Conservation (phyloP, 2,113 vertebrate species). For the Charadrius vociferus region DNA sequence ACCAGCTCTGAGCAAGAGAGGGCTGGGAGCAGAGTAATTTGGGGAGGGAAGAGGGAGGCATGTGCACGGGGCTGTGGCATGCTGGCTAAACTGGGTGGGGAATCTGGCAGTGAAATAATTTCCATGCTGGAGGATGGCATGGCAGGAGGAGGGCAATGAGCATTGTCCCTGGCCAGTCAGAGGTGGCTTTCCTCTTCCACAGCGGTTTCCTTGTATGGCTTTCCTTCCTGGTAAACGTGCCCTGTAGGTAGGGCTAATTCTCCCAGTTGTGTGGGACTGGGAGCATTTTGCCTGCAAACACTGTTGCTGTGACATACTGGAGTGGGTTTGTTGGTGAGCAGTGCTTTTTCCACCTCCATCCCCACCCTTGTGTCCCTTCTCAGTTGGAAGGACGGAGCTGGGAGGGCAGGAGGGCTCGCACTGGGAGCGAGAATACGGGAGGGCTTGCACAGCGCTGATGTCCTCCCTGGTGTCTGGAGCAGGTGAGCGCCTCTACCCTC, state of each 20-base stretch:
- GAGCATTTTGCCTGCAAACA: neutral
- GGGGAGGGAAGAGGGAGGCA: neutral
- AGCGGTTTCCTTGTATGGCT: neutral
- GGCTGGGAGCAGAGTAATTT: neutral
- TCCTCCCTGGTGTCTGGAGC: neutral
- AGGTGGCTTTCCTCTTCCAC: neutral
- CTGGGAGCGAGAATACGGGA: neutral
- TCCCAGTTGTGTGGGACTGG: neutral
- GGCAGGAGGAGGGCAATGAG: neutral
- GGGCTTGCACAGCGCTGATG: neutral
- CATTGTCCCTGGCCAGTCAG: neutral
- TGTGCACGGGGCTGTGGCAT: neutral
- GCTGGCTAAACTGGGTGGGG: neutral
- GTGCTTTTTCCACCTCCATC: neutral
- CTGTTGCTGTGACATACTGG: neutral
- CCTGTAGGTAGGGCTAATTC: neutral
- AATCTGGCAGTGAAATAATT: neutral
- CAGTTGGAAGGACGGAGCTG: neutral
- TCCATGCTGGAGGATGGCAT: neutral
- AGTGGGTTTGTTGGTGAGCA: neutral
- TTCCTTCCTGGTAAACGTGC: neutral
- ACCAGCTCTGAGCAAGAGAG: neutral
- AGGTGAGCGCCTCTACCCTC: conserved; percentile 92
- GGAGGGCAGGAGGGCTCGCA: neutral
- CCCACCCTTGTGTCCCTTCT: neutral